A percentile compares a stretch with the other conserved stretches of the same genome.
These are phyloP conservation scores for Tachina grossa DNA, from an alignment of 2,888 invertebrate species.

Conservation along the genomic window DNA sequence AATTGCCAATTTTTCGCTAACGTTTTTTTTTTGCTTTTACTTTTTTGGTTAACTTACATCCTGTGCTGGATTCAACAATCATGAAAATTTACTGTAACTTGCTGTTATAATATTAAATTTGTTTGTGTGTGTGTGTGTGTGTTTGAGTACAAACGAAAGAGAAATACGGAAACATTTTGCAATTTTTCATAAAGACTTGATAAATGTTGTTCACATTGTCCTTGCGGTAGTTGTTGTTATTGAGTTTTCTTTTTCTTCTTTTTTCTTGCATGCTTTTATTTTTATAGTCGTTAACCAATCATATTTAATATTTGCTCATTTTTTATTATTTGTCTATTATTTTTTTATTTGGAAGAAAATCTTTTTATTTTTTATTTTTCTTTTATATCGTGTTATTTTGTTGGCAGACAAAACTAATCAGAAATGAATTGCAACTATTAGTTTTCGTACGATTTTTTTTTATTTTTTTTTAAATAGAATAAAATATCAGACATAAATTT, in stretches of 20 bases:
- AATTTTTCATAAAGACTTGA: constrained; percentile 27
- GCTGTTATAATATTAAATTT: neutral
- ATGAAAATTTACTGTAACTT: neutral
- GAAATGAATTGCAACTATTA: neutral
- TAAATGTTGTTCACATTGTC: constrained; percentile 32
- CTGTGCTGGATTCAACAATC: neutral
- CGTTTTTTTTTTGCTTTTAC: constrained; percentile 44
- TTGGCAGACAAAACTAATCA: constrained; percentile 19
- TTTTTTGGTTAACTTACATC: constrained; percentile 16
- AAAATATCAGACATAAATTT: too few relatives aligned
- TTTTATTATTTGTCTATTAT: constrained; percentile 13
- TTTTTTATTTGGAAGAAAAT: neutral
- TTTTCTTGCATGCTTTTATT: too few relatives aligned
- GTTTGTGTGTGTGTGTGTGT: neutral
- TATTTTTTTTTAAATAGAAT: too few relatives aligned
- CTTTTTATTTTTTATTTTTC: neutral
- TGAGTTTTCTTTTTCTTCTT: constrained; percentile 1
- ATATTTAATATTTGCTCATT: constrained; percentile 19
- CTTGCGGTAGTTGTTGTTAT: constrained; percentile 13
- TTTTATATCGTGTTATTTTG: neutral
- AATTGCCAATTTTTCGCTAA: constrained; percentile 71
- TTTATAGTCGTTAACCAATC: constrained; percentile 20
- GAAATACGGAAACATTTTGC: neutral
- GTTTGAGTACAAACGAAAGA: neutral
- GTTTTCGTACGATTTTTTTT: neutral